These are phyloP conservation scores for Hystrix cristata DNA, from an alignment of 2,113 vertebrate genomes.

Conservation along the genomic window DNA sequence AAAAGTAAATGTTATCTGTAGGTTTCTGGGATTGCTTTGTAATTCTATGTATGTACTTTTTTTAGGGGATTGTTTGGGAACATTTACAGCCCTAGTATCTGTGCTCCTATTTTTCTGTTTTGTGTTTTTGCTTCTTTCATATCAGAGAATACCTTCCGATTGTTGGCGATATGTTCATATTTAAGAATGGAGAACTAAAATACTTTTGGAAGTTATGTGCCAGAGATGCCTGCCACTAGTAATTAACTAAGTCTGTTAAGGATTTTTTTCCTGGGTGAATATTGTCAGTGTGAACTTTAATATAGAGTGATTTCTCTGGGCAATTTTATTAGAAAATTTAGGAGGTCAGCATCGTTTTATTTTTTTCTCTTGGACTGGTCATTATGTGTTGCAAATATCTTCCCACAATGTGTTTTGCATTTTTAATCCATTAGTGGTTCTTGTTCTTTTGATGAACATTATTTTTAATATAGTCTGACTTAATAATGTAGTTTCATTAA, in stretches of 20 bases:
- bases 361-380: background rate
- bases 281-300: background rate
- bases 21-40: background rate
- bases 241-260: background rate
- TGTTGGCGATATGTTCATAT: background rate
- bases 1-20: background rate
- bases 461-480: background rate
- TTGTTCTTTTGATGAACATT: background rate
- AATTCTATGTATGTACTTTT: background rate
- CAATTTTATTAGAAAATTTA: background rate
- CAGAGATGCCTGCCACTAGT: background rate
- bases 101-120: background rate
- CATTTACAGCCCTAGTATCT: background rate
- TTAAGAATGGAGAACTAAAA: background rate
- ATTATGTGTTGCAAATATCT: background rate
- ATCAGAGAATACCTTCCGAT: background rate
- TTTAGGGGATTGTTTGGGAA: background rate
- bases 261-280: background rate
- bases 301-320: background rate
- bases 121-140: background rate
- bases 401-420: background rate
- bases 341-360: background rate
- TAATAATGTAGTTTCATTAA: constrained; percentile 8
- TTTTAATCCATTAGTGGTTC: background rate
- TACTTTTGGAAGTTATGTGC: background rate